These are phyloP conservation scores for Lytechinus pictus DNA, from an alignment of 35 echinoderm and acorn worm species.

Conservation along the genomic window DNA sequence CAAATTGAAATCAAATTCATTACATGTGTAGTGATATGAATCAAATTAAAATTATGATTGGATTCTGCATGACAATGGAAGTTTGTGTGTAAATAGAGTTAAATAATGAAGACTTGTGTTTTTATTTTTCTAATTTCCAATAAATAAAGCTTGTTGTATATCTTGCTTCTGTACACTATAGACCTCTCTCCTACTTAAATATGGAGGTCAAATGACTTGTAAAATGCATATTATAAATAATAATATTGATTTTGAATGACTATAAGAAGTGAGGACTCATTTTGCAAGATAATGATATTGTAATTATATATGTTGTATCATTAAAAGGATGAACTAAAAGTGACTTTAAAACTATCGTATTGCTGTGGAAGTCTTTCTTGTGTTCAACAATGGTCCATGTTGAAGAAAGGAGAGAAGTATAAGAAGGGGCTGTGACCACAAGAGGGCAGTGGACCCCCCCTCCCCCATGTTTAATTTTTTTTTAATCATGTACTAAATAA, in stretches of 20 bases:
- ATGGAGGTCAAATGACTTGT: background rate
- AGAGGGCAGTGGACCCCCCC: no score
- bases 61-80: background rate
- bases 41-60: background rate
- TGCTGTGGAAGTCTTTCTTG: background rate
- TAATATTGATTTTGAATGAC: background rate
- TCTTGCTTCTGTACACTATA: background rate
- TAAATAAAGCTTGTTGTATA: background rate
- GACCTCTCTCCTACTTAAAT: background rate
- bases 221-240: constrained; percentile 15
- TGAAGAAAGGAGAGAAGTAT: no score
- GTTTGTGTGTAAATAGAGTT: background rate
- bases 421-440: no score
- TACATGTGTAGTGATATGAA: no score
- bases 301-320: constrained; percentile 44
- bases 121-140: background rate
- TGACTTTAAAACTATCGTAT: background rate
- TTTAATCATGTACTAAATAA: no score
- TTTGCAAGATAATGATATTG: constrained; percentile 15
- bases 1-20: no score
- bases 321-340: constrained; percentile 40
- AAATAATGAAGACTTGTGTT: constrained; percentile 13
- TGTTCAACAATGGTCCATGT: no score
- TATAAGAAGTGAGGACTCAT: background rate
- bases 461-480: no score